Evolutionary conservation across 2,888 invertebrate genomes (phyloP).

Genomic region (Spicauda simplicius): DNA sequence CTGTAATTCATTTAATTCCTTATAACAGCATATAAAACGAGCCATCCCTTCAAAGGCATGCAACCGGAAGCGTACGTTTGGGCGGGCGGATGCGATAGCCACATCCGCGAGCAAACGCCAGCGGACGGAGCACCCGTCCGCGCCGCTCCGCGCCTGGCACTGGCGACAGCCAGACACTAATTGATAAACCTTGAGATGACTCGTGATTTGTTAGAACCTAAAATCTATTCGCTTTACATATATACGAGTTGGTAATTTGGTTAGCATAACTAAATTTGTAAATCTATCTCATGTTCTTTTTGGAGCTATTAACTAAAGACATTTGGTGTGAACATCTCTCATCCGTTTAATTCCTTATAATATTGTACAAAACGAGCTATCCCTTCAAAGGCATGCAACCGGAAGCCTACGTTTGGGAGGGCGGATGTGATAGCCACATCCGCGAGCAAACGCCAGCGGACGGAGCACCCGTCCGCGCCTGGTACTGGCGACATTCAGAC

Average conservation of each 20-base stretch:
- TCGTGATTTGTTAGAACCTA: too few species aligned
- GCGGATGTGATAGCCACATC: conserved; percentile 74
- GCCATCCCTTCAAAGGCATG: background rate
- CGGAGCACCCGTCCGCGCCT: conserved; percentile 13
- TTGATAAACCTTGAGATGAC: conserved; percentile 14
- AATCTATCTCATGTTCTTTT: too few species aligned
- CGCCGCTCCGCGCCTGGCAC: conserved; percentile 23
- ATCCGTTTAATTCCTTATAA: background rate
- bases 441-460: conserved; percentile 45
- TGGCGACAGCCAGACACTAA: conserved; percentile 3
- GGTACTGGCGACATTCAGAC: conserved; percentile 13
- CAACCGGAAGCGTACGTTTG: conserved; percentile 64
- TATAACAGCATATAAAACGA: background rate
- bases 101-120: conserved; percentile 59
- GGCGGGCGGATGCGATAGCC: conserved; percentile 69
- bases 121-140: background rate
- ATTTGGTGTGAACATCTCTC: too few species aligned
- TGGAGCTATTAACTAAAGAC: too few species aligned
- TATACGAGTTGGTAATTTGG: too few species aligned
- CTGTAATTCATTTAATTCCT: background rate
- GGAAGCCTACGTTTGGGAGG: conserved; percentile 68
- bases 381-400: conserved; percentile 30
- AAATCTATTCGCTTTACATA: too few species aligned
- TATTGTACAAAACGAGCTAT: background rate
- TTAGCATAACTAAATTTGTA: too few species aligned